Evolutionary conservation across 2,113 vertebrate genomes (phyloP).

Genomic region (Amphilophus citrinellus): DNA sequence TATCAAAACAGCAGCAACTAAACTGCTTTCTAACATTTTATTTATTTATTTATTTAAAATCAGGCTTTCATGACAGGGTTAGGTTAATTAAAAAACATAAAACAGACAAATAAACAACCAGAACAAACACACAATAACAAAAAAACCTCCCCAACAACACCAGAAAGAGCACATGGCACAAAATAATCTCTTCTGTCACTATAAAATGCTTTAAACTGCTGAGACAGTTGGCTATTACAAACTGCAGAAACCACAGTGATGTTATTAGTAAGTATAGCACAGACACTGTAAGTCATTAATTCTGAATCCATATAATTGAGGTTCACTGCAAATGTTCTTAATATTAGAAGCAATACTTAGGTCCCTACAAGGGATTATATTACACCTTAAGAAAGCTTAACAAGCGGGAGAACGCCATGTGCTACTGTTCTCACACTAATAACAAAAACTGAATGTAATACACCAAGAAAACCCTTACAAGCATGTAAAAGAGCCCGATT

Average conservation of each 20-base stretch:
- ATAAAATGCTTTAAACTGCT: neutral
- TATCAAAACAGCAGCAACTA: too few species aligned
- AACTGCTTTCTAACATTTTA: too few species aligned
- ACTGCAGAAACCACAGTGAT: neutral
- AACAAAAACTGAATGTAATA: constrained; percentile 9
- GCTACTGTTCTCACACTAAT: constrained; percentile 40
- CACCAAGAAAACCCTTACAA: constrained; percentile 20
- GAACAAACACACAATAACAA: neutral
- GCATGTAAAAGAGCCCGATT: constrained; percentile 8
- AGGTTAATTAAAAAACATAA: neutral
- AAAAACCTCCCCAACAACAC: neutral
- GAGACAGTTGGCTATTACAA: neutral
- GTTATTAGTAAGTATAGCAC: neutral
- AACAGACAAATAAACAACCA: too few species aligned
- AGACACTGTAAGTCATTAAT: neutral
- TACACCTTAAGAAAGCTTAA: constrained; percentile 25
- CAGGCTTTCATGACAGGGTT: neutral
- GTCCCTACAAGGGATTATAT: constrained; percentile 5
- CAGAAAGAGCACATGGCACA: neutral
- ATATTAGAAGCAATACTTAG: neutral
- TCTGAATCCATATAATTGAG: constrained; percentile 15
- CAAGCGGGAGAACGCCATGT: neutral
- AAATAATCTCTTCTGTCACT: neutral
- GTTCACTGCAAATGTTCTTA: constrained; percentile 36
- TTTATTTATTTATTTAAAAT: too few species aligned